Evolutionary conservation across 2,113 vertebrate genomes (phyloP).

Genomic region (Petrocephalus microphthalmus): DNA sequence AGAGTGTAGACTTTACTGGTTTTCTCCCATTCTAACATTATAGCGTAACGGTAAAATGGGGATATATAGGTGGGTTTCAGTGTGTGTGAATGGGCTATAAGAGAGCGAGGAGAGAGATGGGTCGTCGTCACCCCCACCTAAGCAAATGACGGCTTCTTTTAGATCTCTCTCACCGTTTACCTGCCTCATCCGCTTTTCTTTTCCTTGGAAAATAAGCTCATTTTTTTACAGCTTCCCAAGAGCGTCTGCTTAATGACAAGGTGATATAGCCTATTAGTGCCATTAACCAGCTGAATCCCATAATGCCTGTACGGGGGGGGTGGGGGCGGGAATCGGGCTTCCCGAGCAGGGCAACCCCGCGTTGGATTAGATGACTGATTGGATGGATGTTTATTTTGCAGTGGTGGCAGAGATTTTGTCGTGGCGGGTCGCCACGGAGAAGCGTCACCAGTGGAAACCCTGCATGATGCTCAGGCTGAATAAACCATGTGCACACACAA

Average conservation of each 20-base stretch:
- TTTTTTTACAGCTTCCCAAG: not conserved
- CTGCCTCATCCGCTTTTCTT: not conserved
- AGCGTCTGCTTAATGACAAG: not conserved
- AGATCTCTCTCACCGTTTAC: not conserved
- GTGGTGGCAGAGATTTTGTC: not conserved
- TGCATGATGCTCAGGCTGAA: not conserved
- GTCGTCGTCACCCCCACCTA: not conserved
- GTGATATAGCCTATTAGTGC: not conserved
- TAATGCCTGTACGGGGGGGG: not conserved
- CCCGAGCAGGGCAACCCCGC: not conserved
- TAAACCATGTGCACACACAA: not conserved
- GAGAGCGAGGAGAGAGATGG: not conserved
- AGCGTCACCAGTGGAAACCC: not conserved
- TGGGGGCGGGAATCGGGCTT: not conserved
- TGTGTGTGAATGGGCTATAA: not conserved
- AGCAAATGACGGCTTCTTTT: not conserved
- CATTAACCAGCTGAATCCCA: not conserved
- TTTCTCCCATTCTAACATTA: not conserved
- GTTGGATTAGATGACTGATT: not conserved
- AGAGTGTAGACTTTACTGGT: not conserved
- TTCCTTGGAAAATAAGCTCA: not conserved
- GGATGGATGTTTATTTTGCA: not conserved
- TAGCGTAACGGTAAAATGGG: not conserved
- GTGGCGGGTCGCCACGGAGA: not conserved
- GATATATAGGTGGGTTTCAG: not conserved